Evolutionary conservation across 2,113 vertebrate species (phyloP).

Genomic region (Polypterus bichir): DNA sequence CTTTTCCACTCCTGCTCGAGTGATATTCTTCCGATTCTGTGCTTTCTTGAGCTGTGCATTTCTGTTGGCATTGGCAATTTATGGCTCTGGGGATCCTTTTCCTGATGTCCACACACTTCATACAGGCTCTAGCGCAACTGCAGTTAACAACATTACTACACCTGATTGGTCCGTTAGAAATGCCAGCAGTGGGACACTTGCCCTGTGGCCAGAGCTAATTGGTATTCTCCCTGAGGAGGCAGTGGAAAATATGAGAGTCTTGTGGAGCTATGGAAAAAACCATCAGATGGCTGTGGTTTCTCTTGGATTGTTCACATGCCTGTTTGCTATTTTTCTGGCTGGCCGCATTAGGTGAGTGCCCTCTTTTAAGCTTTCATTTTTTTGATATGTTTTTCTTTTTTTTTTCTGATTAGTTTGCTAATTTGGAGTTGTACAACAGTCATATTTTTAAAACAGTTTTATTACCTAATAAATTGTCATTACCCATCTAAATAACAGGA

Average conservation of each 20-base stretch:
- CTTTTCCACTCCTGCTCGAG: conserved; percentile 52
- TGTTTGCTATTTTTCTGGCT: conserved; percentile 70
- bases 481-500: too few relatives aligned
- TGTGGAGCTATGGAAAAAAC: conserved; percentile 64
- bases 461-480: too few relatives aligned
- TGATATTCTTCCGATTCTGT: conserved; percentile 66
- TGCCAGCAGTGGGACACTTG: not conserved
- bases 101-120: conserved; percentile 22
- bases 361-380: too few relatives aligned
- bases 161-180: conserved; percentile 6
- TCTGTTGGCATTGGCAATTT: conserved; percentile 50
- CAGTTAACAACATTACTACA: conserved; percentile 12
- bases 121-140: conserved; percentile 19
- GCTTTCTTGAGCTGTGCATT: conserved; percentile 71
- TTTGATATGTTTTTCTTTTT: not conserved
- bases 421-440: too few relatives aligned
- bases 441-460: too few relatives aligned
- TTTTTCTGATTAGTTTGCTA: too few relatives aligned
- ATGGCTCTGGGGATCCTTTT: conserved; percentile 33
- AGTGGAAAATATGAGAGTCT: conserved; percentile 36
- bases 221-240: conserved; percentile 48
- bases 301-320: conserved; percentile 69
- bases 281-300: conserved; percentile 64
- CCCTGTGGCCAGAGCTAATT: conserved; percentile 54
- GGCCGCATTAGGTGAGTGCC: conserved; percentile 64